Evolutionary conservation across 2,797 vertebrate genomes (phyloP), one percentile per base, ranked within the genome.

Genomic region (Eurystomus glaucurus): DNA sequence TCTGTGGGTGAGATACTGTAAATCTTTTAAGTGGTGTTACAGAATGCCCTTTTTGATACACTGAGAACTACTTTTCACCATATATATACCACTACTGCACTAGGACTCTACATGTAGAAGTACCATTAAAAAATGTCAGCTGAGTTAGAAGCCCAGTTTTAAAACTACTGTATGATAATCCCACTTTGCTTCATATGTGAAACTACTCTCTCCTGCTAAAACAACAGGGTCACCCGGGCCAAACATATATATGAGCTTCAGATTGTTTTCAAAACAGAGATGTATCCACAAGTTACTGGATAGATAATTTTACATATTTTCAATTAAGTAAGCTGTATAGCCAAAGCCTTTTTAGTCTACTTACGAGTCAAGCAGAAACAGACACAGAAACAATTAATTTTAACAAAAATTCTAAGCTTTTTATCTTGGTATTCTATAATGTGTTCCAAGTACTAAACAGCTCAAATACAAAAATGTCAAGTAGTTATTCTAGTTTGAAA

Each of bases 371-470:
- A 46, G 33, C 17, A 91, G 88, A 88, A 89, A 48, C 19, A 82
- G 76, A 88, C 57, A 83, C 1, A 15, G 43, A 97, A 95, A 35
- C 46, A 96, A 95, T 94, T 96, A 95, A 92, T 93, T 92, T 70
- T 84, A 71, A 80, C 45, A 60, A 74, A 86, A 71, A 91, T 35
- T 26, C 48, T 87, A 81, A 88, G 68, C 45, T 84, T 95, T 75
- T 88, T 39, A 54, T 94, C 51, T 88, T 8, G 2, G 9, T 46
- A 62, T 66, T 66, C 74, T 85, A 17, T 78, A 81, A 51, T 7
- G 9, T 0, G 0, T 82, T 95, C 71, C 62, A 78, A 84, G n/a
- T 60, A 79, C 37, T 91, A 80, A 92, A 78, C 14, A 86, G 29
- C 58, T 96, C 80, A 90, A 86, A 92, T 52, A 65, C 35, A 93